Percentiles rank a stretch among this genome's conserved stretches.
Evolutionary conservation across 2,797 vertebrate genomes (phyloP).

Genomic region (Octomys mimax): DNA sequence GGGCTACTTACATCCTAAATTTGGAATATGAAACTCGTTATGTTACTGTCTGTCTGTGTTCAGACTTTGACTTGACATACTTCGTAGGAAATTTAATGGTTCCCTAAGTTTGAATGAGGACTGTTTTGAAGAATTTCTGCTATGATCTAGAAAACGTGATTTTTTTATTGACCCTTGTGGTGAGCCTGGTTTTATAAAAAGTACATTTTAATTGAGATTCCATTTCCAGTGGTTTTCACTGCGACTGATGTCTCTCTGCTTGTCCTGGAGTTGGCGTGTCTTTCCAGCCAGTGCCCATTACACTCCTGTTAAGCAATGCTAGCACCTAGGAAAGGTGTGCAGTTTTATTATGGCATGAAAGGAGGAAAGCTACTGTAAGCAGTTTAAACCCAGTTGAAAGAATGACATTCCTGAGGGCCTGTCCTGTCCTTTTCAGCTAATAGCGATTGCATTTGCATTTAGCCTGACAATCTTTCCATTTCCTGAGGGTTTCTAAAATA

Average conservation of each 20-base stretch:
- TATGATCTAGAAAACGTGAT: neutral
- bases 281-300: neutral
- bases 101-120: neutral
- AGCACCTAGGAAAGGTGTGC: neutral
- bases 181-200: neutral
- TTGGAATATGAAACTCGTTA: neutral
- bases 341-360: neutral
- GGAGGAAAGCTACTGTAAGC: neutral
- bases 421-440: neutral
- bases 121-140: neutral
- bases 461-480: neutral
- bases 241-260: neutral
- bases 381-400: neutral
- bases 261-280: neutral
- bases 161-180: neutral
- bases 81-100: neutral
- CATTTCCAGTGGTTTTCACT: neutral
- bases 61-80: neutral
- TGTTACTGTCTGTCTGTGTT: neutral
- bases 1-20: neutral
- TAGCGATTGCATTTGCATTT: neutral
- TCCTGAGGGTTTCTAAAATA: conserved; percentile 3
- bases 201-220: neutral
- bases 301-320: neutral
- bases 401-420: neutral